A percentile compares a stretch with the other conserved stretches of the same genome.
Conservation (phyloP, 2,888 invertebrate species). For the Oscheius sp. region DNA sequence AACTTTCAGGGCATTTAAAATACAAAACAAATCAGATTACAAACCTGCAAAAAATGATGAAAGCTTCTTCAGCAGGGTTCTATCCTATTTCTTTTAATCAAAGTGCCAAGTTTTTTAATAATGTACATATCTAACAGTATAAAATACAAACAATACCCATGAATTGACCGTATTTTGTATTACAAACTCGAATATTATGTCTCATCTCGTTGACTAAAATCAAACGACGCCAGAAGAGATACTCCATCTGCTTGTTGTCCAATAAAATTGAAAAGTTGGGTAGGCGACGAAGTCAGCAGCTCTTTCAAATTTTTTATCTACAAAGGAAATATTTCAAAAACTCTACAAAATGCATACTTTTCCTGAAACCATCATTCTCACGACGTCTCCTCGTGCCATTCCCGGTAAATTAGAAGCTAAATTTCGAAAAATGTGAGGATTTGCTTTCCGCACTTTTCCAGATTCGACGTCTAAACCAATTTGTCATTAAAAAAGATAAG, state of each 20-base stretch:
- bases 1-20: slow-evolving; percentile 16
- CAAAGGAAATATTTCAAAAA: too few relatives aligned
- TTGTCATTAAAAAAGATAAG: too few relatives aligned
- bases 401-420: slow-evolving; percentile 41
- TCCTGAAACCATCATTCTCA: slow-evolving; percentile 34
- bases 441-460: slow-evolving; percentile 45
- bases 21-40: slow-evolving; percentile 17
- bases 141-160: slow-evolving; percentile 11
- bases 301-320: slow-evolving; percentile 29
- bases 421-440: slow-evolving; percentile 50
- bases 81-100: slow-evolving; percentile 27
- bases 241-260: slow-evolving; percentile 38
- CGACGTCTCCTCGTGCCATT: slow-evolving; percentile 38
- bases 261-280: slow-evolving; percentile 14
- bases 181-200: background rate
- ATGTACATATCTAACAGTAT: slow-evolving; percentile 27
- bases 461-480: slow-evolving; percentile 26
- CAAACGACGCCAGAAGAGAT: slow-evolving; percentile 37
- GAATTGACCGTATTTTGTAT: background rate
- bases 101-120: slow-evolving; percentile 18
- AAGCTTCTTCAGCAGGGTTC: background rate
- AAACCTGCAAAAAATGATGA: slow-evolving; percentile 2
- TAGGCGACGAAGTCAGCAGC: slow-evolving; percentile 15
- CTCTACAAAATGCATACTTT: slow-evolving; percentile 13
- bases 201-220: slow-evolving; percentile 32